Evolutionary conservation across 1,140 invertebrate genomes (phyloP).

Genomic region (Hyposmocoma kahamanoa): DNA sequence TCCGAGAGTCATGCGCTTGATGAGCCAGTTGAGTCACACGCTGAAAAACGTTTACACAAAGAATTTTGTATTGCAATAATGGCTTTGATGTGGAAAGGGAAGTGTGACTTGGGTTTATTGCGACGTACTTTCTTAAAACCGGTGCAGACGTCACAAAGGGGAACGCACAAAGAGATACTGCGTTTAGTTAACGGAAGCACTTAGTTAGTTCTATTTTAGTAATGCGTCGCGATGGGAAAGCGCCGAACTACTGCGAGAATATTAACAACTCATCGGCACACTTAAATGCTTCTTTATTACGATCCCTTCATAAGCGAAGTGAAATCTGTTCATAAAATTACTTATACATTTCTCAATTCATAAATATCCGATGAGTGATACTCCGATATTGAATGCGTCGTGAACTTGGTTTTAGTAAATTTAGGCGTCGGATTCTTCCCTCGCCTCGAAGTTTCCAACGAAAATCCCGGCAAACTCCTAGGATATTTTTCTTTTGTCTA

Average conservation of each 20-base stretch:
- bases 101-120: background rate
- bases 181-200: slow-evolving; percentile 41
- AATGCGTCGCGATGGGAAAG: slow-evolving; percentile 20
- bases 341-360: too few species aligned
- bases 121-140: background rate
- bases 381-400: too few species aligned
- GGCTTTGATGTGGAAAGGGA: too few species aligned
- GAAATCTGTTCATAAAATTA: too few species aligned
- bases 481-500: too few species aligned
- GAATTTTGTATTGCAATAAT: too few species aligned
- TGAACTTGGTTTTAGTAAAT: too few species aligned
- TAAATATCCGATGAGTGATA: too few species aligned
- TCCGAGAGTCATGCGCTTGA: background rate
- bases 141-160: slow-evolving; percentile 6
- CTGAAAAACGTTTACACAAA: background rate
- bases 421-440: too few species aligned
- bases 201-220: slow-evolving; percentile 49
- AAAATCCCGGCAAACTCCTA: too few species aligned
- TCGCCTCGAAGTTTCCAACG: too few species aligned
- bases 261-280: slow-evolving; percentile 31
- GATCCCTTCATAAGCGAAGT: background rate
- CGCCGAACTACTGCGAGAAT: slow-evolving; percentile 13
- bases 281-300: slow-evolving; percentile 15
- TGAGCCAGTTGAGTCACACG: background rate
- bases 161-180: slow-evolving; percentile 22